These are phyloP conservation scores for Cheumatopsyche charites DNA, from an alignment of 1,140 invertebrate species.

Conservation along the genomic window DNA sequence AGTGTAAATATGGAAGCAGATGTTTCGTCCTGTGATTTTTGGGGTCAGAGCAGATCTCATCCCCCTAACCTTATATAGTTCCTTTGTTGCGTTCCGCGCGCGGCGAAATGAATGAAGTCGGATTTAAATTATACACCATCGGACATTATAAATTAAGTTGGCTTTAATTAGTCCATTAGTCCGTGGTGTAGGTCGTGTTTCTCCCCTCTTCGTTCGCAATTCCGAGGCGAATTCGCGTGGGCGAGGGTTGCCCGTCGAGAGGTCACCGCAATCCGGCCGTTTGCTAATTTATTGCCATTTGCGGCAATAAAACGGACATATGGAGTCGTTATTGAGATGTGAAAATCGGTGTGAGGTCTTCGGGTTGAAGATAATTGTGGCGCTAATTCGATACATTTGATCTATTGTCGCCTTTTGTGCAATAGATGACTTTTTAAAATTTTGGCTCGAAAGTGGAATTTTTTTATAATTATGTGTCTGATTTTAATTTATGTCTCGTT, in stretches of 20 bases:
- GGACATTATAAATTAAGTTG: neutral
- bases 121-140: too few relatives aligned
- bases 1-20: slow-evolving; percentile 46
- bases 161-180: slow-evolving; percentile 26
- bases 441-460: too few relatives aligned
- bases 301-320: slow-evolving; percentile 16
- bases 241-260: slow-evolving; percentile 9
- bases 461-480: too few relatives aligned
- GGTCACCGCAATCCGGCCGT: slow-evolving; percentile 14
- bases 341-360: too few relatives aligned
- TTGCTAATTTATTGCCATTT: slow-evolving; percentile 23
- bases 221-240: neutral
- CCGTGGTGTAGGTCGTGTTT: neutral
- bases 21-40: slow-evolving; percentile 28
- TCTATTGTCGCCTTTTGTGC: too few relatives aligned
- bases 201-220: neutral
- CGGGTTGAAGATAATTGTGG: too few relatives aligned
- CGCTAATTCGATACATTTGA: too few relatives aligned
- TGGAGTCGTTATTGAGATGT: slow-evolving; percentile 6
- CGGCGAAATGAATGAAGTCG: too few relatives aligned
- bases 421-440: too few relatives aligned
- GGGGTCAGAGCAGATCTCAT: slow-evolving; percentile 29
- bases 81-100: neutral
- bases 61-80: slow-evolving; percentile 16
- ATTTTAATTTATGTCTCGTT: too few relatives aligned